Conservation (phyloP, 2,113 vertebrate species). For the Rhinopomastus cyanomelas region DNA sequence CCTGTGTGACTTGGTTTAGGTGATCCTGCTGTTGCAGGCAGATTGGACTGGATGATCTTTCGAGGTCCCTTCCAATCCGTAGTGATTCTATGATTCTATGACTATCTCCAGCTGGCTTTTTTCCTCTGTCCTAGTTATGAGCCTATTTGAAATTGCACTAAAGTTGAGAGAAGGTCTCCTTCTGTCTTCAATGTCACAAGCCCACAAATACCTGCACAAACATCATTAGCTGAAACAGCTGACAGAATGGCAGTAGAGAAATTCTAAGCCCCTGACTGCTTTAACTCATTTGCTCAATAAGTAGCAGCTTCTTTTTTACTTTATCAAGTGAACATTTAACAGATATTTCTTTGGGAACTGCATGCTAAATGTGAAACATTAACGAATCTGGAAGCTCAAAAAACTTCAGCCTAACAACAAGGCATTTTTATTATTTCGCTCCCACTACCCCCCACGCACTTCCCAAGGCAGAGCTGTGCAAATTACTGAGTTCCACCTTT, state of each 20-base stretch:
- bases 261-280: neutral
- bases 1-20: no score
- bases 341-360: neutral
- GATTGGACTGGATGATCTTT: no score
- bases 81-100: no score
- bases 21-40: no score
- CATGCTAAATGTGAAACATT: neutral
- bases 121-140: neutral
- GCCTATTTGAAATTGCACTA: neutral
- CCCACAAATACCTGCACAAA: neutral
- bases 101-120: neutral
- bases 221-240: slow-evolving; percentile 9
- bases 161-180: neutral
- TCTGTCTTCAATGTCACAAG: neutral
- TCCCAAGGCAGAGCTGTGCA: neutral
- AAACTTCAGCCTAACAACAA: neutral
- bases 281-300: neutral
- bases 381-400: neutral
- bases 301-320: neutral
- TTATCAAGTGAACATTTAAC: neutral
- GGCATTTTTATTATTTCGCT: neutral
- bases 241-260: neutral
- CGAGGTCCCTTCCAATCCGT: no score
- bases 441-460: no score
- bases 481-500: neutral